phyloP scores from a whole-genome alignment of 1,140 invertebrate genomes.

The Macrobrachium nipponense region DNA sequence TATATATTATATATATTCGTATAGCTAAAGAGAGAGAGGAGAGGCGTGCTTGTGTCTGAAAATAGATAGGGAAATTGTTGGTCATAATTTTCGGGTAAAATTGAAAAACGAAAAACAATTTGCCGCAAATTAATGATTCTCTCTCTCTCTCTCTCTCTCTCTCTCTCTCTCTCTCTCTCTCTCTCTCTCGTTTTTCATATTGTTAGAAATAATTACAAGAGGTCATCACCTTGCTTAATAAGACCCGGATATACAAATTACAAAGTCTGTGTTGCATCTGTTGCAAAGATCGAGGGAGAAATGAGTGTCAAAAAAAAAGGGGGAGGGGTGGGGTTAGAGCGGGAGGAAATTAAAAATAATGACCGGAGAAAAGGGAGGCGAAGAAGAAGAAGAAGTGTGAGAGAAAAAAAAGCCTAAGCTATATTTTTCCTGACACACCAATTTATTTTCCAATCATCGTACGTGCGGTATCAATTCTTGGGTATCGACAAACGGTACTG shows the following conservation, averaged over 20 bases:
- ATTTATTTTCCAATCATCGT: neutral
- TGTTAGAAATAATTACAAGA: no score
- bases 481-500: no score
- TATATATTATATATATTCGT: neutral
- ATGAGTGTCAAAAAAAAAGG: neutral
- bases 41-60: neutral
- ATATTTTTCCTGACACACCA: neutral
- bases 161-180: conserved; percentile 32
- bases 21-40: conserved; percentile 8
- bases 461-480: neutral
- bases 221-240: no score
- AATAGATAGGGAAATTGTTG: neutral
- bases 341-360: conserved; percentile 3
- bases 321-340: neutral
- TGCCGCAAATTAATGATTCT: neutral
- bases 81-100: no score
- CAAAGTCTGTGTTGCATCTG: no score
- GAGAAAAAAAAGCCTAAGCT: neutral
- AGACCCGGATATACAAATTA: no score
- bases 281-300: neutral
- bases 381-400: conserved; percentile 18
- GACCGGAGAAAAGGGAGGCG: neutral
- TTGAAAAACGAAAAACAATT: no score
- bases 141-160: conserved; percentile 32
- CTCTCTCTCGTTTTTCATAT: neutral